Base-by-base conservation (phyloP, 2,797 vertebrate genomes). In the Pangasius sanitwongsei region DNA sequence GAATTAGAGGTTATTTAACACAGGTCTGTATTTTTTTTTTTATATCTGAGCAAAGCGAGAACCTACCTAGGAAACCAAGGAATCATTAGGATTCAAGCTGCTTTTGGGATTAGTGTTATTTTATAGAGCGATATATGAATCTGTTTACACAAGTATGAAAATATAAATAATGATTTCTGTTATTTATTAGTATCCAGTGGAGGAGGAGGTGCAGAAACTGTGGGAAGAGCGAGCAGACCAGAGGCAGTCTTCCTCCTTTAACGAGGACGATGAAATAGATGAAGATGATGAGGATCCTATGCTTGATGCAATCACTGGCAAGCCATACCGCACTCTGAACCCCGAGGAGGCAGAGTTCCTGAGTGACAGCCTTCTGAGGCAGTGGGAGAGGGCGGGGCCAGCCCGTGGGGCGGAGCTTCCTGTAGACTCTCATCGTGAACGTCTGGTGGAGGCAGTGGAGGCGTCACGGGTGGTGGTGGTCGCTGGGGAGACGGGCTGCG, bases 401-500 rank as follows among this genome's bases (percentile, higher is more conserved):
- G 2, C 16, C 2, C 89, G 90, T 91, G 94, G 94, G 59, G 93
- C 95, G 55, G 94, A 93, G 13, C 97, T 99, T n/a, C 99, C 98
- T 0, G 97, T 97, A 0, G 98, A 99, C 65, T 92, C 94, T 4
- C 97, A 99, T 91, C 94, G 96, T 57, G 94, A 97, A 92, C 94
- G 94, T 0, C 97, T 99, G 88, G 92, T 98, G 28, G 96, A 94
- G 0, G 96, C 97, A 0, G 96, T 98, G 13, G 95, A 95, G 88
- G 95, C 96, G 80, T 97, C 98, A 82, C 96, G 95, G 0, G 98
- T 98, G 31, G 96, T 98, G 2, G 97, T 99, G 89, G 97, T 99
- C 8, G 97, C 97, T 0, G 99, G 99, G 4, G 98, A 99, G 92
- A 99, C 99, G 0, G 99, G 99, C 55, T 99, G 99, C 0, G 99